Evolutionary conservation across 2,113 vertebrate genomes (phyloP).

Genomic region (Proterorhinus semilunaris): DNA sequence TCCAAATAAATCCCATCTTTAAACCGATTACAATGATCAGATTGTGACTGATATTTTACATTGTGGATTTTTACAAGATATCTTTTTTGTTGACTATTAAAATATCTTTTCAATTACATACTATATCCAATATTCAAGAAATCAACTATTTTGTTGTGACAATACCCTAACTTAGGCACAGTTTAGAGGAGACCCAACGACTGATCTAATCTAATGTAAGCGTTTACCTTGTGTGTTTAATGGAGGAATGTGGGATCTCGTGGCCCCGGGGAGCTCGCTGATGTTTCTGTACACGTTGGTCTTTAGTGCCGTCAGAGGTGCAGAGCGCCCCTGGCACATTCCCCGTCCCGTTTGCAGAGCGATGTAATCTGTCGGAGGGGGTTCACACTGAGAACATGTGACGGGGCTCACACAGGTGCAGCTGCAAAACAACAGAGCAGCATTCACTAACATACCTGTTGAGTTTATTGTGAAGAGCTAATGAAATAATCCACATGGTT

Average conservation of each 20-base stretch:
- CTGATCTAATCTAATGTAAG: neutral
- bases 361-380: conserved; percentile 40
- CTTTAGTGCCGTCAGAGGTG: conserved; percentile 13
- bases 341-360: conserved; percentile 17
- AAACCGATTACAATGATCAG: too few species aligned
- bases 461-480: too few species aligned
- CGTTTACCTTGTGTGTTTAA: neutral
- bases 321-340: conserved; percentile 36
- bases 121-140: too few species aligned
- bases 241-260: conserved; percentile 15
- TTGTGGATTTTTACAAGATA: too few species aligned
- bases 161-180: too few species aligned
- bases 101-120: too few species aligned
- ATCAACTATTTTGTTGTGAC: too few species aligned
- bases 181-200: too few species aligned
- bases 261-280: conserved; percentile 25
- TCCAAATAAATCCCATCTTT: neutral
- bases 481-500: too few species aligned
- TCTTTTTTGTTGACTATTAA: too few species aligned
- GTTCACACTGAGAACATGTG: conserved; percentile 17
- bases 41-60: too few species aligned
- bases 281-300: conserved; percentile 24
- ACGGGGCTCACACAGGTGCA: conserved; percentile 28
- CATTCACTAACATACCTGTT: too few species aligned
- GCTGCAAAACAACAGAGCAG: conserved; percentile 18